phyloP scores from a whole-genome alignment of 2,797 vertebrate genomes.

The Lutjanus campechanus region DNA sequence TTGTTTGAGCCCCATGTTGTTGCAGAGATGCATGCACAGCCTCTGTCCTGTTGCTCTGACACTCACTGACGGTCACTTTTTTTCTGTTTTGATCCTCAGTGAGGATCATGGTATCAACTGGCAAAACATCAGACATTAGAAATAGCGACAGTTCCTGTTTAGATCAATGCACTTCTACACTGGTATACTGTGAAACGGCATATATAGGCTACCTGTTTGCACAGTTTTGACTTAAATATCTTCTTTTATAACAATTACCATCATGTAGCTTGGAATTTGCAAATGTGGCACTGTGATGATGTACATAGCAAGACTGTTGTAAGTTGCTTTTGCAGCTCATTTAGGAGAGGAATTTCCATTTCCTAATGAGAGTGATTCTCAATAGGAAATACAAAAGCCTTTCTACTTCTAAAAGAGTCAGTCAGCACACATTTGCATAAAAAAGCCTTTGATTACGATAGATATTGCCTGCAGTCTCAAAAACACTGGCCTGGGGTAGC shows the following conservation, averaged over 20 bases:
- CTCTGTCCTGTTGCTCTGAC: conserved; percentile 29
- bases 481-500: conserved; percentile 78
- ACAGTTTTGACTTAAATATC: conserved; percentile 19
- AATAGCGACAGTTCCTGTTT: conserved; percentile 1
- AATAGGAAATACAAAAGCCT: conserved; percentile 77
- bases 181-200: background rate
- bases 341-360: conserved; percentile 71
- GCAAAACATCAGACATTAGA: conserved; percentile 8
- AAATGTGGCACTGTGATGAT: conserved; percentile 49
- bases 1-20: background rate
- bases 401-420: conserved; percentile 79
- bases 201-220: background rate
- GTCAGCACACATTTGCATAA: conserved; percentile 84
- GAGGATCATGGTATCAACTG: conserved; percentile 10
- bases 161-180: conserved; percentile 9
- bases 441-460: conserved; percentile 83
- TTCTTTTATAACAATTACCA: conserved; percentile 35
- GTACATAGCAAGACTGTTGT: conserved; percentile 32
- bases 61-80: background rate
- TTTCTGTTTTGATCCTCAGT: background rate
- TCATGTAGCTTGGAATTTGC: conserved; percentile 30
- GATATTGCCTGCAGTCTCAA: conserved; percentile 78
- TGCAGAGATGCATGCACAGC: background rate
- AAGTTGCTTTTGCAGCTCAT: conserved; percentile 67
- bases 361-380: conserved; percentile 80